Evolutionary conservation across 1,140 invertebrate species (phyloP), one percentile per base, ranked within the genome.

Genomic region (Leguminivora glycinivorella): DNA sequence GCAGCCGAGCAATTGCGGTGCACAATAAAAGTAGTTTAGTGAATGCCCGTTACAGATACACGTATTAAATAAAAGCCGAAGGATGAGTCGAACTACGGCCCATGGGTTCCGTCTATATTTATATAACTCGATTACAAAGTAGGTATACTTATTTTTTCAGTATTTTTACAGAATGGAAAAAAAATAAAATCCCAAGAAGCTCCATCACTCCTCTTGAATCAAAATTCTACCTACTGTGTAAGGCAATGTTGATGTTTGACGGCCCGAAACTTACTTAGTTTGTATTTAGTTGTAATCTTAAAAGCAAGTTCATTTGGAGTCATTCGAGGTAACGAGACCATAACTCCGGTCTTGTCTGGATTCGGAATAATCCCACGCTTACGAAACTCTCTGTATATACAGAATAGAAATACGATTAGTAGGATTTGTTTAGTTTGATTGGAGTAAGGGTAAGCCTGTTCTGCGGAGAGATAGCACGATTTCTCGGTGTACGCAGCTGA

Each of bases 341-440:
- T 88, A 89, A 88, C 81, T 83, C 78, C 80, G 58, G 78, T 83
- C 84, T 87, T 81, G 83, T 83, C 84, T 88, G 74, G 79, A 79
- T 78, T 72, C 77, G 69, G 73, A 56, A 72, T 90, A 90, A 90
- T 90, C 88, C 86, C 73, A 72, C 47, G 74, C 79, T 83, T 78
- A 82, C 78, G 84, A 85, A 87, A 87, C 85, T 87, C 80, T 24
- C 56, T 76, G 74, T 80, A 83, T 84, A 90, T 87, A 88, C 76
- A 83, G 79, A 85, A 91, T 82, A 85, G 87, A 87, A 88, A 85
- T 85, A 82, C 85, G 82, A 90, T 89, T 87, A 88, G 81, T 82
- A 70, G 72, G 81, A 84, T 87, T 88, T 89, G 83, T 88, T 89
- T 89, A 91, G 83, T 91, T 89, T 89, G 87, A 91, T 89, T 89